Conservation (phyloP, 2,113 vertebrate species). For the Tragelaphus imberbis region DNA sequence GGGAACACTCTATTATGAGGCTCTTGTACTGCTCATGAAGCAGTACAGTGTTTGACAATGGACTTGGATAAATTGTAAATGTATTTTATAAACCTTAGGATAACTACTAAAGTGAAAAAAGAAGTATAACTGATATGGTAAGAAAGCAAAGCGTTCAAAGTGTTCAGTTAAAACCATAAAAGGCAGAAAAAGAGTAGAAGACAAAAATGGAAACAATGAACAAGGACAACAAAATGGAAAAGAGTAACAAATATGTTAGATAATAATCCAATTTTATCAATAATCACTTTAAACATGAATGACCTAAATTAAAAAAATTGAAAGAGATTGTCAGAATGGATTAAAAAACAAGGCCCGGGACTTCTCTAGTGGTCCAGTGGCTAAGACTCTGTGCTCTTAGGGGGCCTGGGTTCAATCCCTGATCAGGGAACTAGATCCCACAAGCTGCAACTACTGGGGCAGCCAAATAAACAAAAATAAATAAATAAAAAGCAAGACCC, state of each 20-base stretch:
- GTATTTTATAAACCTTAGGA: not conserved
- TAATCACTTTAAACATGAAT: not conserved
- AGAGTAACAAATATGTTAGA: not conserved
- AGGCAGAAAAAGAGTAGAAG: not conserved
- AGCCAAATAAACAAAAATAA: not conserved
- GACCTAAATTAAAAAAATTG: not conserved
- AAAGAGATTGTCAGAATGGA: not conserved
- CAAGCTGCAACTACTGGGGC: not conserved
- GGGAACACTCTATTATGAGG: not conserved
- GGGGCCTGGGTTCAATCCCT: not conserved
- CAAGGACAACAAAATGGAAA: not conserved
- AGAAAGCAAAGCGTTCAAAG: not conserved
- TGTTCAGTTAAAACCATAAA: not conserved
- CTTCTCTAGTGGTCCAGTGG: not conserved
- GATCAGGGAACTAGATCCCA: not conserved
- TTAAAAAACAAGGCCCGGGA: not conserved
- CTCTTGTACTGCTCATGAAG: not conserved
- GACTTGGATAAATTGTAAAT: not conserved
- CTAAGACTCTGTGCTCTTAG: not conserved
- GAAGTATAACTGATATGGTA: not conserved
- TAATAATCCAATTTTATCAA: not conserved
- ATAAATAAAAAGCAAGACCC: not conserved
- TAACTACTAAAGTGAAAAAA: not conserved
- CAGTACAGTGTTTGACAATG: not conserved
- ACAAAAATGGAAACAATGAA: not conserved